These are phyloP conservation scores for Eudemis profundana DNA, from an alignment of 2,888 invertebrate genomes.

Conservation along the genomic window DNA sequence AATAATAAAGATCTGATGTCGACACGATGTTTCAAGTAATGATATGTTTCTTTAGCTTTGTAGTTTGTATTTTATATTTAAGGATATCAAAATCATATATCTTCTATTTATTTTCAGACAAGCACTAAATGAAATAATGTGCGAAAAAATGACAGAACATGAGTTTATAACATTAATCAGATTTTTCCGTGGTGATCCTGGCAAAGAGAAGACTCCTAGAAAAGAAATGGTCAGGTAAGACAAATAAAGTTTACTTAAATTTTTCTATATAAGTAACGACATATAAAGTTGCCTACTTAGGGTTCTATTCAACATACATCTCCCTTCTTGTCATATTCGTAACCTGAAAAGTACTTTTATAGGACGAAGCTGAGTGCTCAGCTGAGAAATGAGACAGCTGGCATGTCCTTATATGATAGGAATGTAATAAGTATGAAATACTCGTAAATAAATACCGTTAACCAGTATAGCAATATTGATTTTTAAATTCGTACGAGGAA, in stretches of 20 bases:
- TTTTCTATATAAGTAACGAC: too few species aligned
- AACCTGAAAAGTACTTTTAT: too few species aligned
- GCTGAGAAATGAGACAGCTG: too few species aligned
- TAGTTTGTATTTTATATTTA: not conserved
- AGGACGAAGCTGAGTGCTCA: too few species aligned
- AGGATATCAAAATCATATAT: not conserved
- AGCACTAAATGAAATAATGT: slow-evolving; percentile 88
- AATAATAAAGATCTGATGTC: slow-evolving; percentile 76
- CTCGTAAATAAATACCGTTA: too few species aligned
- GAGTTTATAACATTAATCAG: slow-evolving; percentile 92
- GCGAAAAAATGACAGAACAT: slow-evolving; percentile 90
- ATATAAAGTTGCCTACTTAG: too few species aligned
- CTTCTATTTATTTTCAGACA: slow-evolving; percentile 73
- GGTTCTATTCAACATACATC: too few species aligned
- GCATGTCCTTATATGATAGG: too few species aligned
- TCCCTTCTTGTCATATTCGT: too few species aligned
- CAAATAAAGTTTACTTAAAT: not conserved
- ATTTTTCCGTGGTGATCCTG: slow-evolving; percentile 87
- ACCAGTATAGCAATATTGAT: too few species aligned
- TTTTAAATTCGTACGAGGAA: too few species aligned
- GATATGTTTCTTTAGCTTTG: slow-evolving; percentile 11
- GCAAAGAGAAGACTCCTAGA: slow-evolving; percentile 74
- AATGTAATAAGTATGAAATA: too few species aligned
- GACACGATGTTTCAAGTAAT: slow-evolving; percentile 78
- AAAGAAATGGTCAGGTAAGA: slow-evolving; percentile 72